Percentiles rank a stretch among this genome's conserved stretches.
These are phyloP conservation scores for Helarctos malayanus DNA, from an alignment of 2,797 vertebrate genomes.

Conservation along the genomic window DNA sequence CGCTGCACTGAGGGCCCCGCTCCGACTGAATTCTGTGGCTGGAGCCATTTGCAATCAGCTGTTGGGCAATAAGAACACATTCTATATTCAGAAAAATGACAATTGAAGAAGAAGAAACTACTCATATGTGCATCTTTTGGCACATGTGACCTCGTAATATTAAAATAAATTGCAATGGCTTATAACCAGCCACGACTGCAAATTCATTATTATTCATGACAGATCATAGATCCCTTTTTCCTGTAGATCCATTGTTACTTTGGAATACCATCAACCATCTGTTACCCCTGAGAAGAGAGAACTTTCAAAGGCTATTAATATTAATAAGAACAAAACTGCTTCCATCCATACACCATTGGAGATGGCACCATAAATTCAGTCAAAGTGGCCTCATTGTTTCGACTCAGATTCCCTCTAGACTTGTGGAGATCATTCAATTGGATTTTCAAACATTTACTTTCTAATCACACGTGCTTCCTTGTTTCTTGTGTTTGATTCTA, in stretches of 20 bases:
- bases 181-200: not conserved
- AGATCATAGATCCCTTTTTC: not conserved
- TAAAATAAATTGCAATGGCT: not conserved
- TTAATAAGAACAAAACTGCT: conserved; percentile 16
- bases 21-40: conserved; percentile 94
- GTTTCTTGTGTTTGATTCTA: not conserved
- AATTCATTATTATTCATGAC: conserved; percentile 22
- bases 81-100: conserved; percentile 35
- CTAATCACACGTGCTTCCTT: not conserved
- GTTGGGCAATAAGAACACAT: conserved; percentile 58
- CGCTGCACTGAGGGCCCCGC: conserved; percentile 95
- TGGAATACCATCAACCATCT: not conserved
- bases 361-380: not conserved
- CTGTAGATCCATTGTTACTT: not conserved
- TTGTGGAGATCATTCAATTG: not conserved
- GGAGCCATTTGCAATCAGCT: conserved; percentile 91
- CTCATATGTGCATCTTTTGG: not conserved
- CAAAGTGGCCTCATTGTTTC: conserved; percentile 41
- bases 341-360: not conserved
- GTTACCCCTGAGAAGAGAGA: conserved; percentile 57
- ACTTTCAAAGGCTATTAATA: conserved; percentile 2
- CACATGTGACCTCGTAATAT: not conserved
- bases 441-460: conserved; percentile 45
- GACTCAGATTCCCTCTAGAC: not conserved
- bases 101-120: not conserved